These are phyloP conservation scores for Phymastichus coffea DNA, from an alignment of 1,140 invertebrate genomes.

Conservation along the genomic window DNA sequence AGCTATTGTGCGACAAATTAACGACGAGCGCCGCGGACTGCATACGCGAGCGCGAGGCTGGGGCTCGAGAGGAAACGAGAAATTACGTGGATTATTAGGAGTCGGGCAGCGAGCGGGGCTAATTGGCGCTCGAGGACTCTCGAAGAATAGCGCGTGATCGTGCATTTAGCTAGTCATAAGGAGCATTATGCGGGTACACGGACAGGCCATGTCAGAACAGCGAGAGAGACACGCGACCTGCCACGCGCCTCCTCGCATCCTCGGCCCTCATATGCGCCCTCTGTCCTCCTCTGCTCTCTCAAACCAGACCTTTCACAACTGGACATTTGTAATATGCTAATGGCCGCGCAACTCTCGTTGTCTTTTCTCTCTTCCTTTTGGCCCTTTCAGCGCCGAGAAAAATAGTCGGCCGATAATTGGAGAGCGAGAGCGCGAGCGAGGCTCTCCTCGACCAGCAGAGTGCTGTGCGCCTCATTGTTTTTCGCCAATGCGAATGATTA, in stretches of 20 bases:
- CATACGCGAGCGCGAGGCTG: too few relatives aligned
- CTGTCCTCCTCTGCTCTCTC: background rate
- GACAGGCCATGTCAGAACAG: background rate
- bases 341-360: background rate
- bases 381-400: background rate
- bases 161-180: conserved; percentile 29
- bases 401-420: background rate
- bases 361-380: background rate
- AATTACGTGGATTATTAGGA: conserved; percentile 22
- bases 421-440: too few relatives aligned
- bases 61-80: conserved; percentile 12
- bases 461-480: conserved; percentile 1
- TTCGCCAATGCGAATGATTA: too few relatives aligned
- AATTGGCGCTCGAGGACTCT: conserved; percentile 17
- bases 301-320: conserved; percentile 10
- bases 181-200: background rate
- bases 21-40: too few relatives aligned
- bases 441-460: too few relatives aligned
- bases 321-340: conserved; percentile 9
- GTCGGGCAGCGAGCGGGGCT: conserved; percentile 3
- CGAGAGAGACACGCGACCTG: conserved; percentile 47
- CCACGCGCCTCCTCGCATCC: conserved; percentile 38
- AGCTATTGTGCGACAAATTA: too few relatives aligned
- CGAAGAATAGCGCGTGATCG: conserved; percentile 7
- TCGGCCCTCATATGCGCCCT: background rate